These are phyloP conservation scores for Drosophila insularis DNA, from an alignment of 1,140 invertebrate genomes.

Conservation along the genomic window DNA sequence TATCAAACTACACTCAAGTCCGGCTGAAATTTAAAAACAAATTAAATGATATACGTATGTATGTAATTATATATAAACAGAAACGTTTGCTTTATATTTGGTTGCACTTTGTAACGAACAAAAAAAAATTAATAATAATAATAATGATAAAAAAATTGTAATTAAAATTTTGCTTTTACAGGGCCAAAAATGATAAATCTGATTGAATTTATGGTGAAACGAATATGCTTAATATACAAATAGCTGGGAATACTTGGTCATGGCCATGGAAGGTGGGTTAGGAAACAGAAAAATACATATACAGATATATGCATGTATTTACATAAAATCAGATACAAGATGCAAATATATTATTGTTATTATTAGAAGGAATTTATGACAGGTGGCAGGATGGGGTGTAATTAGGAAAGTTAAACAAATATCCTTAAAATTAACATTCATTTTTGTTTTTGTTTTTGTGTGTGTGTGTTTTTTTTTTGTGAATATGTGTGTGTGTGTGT, in stretches of 20 bases:
- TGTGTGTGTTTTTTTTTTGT: conserved; percentile 43
- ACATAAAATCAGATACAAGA: conserved; percentile 19
- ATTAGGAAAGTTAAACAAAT: conserved; percentile 46
- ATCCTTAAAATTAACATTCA: conserved; percentile 46
- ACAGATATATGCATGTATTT: neutral
- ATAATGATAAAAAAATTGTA: neutral
- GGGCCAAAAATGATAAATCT: conserved; percentile 29
- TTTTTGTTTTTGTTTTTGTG: conserved; percentile 53
- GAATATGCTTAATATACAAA: conserved; percentile 34
- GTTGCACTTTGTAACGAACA: conserved; percentile 47
- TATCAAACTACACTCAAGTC: conserved; percentile 40
- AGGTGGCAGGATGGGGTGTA: conserved; percentile 40
- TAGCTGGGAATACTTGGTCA: conserved; percentile 2
- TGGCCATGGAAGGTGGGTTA: neutral
- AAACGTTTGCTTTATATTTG: conserved; percentile 19
- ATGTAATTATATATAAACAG: neutral
- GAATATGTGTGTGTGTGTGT: conserved; percentile 19
- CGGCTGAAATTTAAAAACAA: neutral
- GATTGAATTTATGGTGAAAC: conserved; percentile 7
- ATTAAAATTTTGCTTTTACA: conserved; percentile 25
- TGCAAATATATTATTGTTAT: conserved; percentile 13
- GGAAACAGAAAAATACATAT: neutral
- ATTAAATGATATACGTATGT: neutral
- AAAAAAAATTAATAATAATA: conserved; percentile 22
- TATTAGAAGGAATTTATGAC: conserved; percentile 18